Base-by-base conservation (phyloP, 2,888 invertebrate species). In the Drosophila affinis region DNA sequence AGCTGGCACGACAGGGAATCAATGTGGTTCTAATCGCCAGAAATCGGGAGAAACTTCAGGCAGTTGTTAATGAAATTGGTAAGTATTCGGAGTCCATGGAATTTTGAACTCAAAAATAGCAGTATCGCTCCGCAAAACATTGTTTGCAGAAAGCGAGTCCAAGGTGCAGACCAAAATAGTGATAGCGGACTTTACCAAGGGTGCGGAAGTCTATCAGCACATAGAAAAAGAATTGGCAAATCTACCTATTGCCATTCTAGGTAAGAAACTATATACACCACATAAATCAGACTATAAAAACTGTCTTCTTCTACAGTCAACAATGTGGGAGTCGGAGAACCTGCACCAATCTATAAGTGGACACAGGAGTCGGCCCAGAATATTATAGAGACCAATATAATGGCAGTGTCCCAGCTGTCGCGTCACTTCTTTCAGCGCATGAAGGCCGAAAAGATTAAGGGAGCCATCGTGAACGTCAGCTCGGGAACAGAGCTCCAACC, bases 391-490 rank as follows among this genome's bases (percentile, higher is more conserved):
- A 94, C 97, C n/a, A 98, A 98, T 92, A 94, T 97, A 6, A 96
- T 95, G 0, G 96, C 98, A 0, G 96, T 96, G 21, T 97, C 97
- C 0, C 92, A 96, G 90, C 95, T 98, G 95, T 96, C 96, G 6
- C 94, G 96, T 64, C 92, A 96, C 87, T 93, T 97, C 59, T 93
- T 98, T 71, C 95, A 95, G 4, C 94, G 94, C 62, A 97, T 98
- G 97, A 94, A 94, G 83, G 92, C 93, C 59, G 93, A 95, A 54
- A 94, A 95, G 1, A 52, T 51, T 4, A 93, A 94, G 60, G 98
- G 98, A 0, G 97, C 97, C 0, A 94, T 98, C 54, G 96, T 98
- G 24, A 98, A 98, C 90, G 94, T 98, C 12, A 97, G 98, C 0
- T 98, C 98, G 0, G 96, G 96, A 5, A 95, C 97, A 0, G 97